A percentile compares a stretch with the other conserved stretches of the same genome.
Conservation (phyloP, 2,113 vertebrate species). For the Oryzias javanicus region DNA sequence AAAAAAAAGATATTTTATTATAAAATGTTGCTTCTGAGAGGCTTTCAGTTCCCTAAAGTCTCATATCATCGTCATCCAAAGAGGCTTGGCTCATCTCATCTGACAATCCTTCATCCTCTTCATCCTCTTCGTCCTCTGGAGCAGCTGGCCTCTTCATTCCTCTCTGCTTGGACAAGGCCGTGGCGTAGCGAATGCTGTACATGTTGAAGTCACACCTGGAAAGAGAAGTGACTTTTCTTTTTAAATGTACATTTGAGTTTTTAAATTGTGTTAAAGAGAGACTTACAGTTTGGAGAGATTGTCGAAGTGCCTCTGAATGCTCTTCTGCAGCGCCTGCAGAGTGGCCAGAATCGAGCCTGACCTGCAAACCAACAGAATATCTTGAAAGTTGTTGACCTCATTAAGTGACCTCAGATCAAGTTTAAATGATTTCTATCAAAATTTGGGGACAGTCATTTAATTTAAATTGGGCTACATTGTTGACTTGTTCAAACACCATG, state of each 20-base stretch:
- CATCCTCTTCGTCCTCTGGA: constrained; percentile 40
- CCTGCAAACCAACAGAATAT: constrained; percentile 61
- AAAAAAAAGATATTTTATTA: background rate
- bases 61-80: constrained; percentile 56
- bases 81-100: constrained; percentile 63
- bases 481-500: no score
- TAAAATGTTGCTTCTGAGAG: constrained; percentile 8
- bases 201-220: constrained; percentile 93
- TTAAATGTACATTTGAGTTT: background rate
- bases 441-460: no score
- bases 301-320: constrained; percentile 86
- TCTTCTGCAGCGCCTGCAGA: constrained; percentile 90
- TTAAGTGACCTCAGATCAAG: no score
- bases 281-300: constrained; percentile 92
- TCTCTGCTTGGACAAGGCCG: constrained; percentile 84
- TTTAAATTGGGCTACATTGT: no score
- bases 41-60: constrained; percentile 24
- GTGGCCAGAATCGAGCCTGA: constrained; percentile 83
- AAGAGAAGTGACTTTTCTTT: background rate
- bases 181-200: constrained; percentile 85
- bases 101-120: constrained; percentile 47
- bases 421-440: no score
- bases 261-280: background rate
- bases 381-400: no score
- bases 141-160: constrained; percentile 80